Conservation (phyloP, 2,113 vertebrate genomes). For the Paralichthys olivaceus region DNA sequence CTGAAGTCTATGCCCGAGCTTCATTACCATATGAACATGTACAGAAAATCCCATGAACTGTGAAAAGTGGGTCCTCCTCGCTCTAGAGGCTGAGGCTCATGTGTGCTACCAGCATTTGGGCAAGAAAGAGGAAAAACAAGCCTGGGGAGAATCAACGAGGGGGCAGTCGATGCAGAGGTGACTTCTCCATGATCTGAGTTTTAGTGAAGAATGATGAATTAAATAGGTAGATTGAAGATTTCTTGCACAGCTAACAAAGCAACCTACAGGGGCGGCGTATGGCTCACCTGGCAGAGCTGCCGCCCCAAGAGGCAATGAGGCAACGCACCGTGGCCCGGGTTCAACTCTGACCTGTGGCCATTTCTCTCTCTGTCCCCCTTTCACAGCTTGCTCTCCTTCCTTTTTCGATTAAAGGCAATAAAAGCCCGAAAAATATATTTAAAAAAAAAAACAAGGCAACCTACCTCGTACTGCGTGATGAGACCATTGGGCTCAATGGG, state of each 20-base stretch:
- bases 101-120: conserved; percentile 11
- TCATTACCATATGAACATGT: conserved; percentile 70
- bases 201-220: conserved; percentile 15
- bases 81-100: conserved; percentile 28
- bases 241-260: neutral
- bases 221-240: conserved; percentile 23
- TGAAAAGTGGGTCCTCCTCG: conserved; percentile 55
- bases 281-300: too few relatives aligned
- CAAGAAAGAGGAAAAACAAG: conserved; percentile 28
- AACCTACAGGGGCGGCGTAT: too few relatives aligned
- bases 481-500: conserved; percentile 94
- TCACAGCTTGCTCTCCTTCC: too few relatives aligned
- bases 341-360: too few relatives aligned
- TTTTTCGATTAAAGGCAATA: too few relatives aligned
- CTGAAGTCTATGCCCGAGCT: conserved; percentile 52
- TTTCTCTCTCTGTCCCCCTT: too few relatives aligned
- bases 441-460: too few relatives aligned
- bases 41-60: conserved; percentile 62
- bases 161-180: conserved; percentile 2
- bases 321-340: too few relatives aligned
- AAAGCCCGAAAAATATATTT: too few relatives aligned
- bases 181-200: conserved; percentile 28
- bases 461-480: conserved; percentile 96
- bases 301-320: too few relatives aligned
- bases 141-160: conserved; percentile 17